Evolutionary conservation across 2,888 invertebrate genomes (phyloP).

Genomic region (Caenorhabditis sp.): DNA sequence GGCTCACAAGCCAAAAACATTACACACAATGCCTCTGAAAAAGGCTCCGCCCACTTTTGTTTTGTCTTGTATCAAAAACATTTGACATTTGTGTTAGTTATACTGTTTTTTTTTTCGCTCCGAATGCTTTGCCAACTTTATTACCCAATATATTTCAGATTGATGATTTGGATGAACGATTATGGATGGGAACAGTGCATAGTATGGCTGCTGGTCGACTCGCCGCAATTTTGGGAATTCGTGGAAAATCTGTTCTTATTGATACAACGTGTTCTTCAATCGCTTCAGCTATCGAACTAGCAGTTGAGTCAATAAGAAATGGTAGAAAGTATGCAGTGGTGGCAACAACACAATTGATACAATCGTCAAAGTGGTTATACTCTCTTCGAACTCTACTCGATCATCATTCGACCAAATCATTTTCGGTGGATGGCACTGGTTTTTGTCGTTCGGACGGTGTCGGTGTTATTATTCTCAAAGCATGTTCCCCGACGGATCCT

Average conservation of each 20-base stretch:
- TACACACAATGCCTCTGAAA: too few relatives aligned
- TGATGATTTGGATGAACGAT: constrained; percentile 40
- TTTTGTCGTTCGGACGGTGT: constrained; percentile 47
- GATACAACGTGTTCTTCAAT: constrained; percentile 57
- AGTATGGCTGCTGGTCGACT: constrained; percentile 46
- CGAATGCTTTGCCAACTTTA: too few relatives aligned
- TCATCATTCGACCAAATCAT: constrained; percentile 42
- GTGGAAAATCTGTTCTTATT: constrained; percentile 46
- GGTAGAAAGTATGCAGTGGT: constrained; percentile 42
- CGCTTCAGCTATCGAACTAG: constrained; percentile 48
- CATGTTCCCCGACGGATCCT: neutral
- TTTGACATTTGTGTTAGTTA: too few relatives aligned
- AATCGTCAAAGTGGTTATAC: constrained; percentile 39
- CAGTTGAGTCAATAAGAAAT: constrained; percentile 34
- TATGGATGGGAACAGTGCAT: constrained; percentile 48
- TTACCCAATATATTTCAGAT: too few relatives aligned
- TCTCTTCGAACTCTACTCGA: constrained; percentile 38
- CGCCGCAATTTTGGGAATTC: constrained; percentile 44
- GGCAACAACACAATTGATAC: constrained; percentile 44
- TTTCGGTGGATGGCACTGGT: constrained; percentile 38
- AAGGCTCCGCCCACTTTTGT: too few relatives aligned
- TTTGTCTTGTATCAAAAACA: too few relatives aligned
- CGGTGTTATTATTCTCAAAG: constrained; percentile 45
- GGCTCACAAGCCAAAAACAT: too few relatives aligned
- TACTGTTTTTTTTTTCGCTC: too few relatives aligned